These are phyloP conservation scores for Octopus sinensis DNA, from an alignment of 1,140 invertebrate genomes.

Conservation along the genomic window DNA sequence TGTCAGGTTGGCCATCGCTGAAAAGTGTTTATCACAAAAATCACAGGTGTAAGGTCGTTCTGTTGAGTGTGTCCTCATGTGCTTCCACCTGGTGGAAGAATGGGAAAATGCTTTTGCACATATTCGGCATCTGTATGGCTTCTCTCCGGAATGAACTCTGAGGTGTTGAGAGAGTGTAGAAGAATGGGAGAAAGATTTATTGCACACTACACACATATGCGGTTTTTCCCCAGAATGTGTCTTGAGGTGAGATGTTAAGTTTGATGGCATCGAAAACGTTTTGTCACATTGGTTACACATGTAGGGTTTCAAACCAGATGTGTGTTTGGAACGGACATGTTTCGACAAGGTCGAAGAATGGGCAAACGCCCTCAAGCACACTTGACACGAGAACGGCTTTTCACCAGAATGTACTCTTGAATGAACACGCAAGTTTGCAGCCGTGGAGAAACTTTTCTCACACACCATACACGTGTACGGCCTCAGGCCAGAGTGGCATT, in stretches of 20 bases:
- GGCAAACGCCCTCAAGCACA: neutral
- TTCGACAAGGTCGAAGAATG: neutral
- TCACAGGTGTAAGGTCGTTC: neutral
- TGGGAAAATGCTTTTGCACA: neutral
- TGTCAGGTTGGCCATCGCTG: neutral
- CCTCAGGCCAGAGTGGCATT: neutral
- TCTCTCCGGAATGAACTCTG: neutral
- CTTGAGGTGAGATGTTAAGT: neutral
- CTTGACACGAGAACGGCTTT: neutral
- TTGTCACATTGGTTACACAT: neutral
- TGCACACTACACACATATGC: neutral
- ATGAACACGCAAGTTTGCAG: neutral
- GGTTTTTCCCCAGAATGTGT: conserved; percentile 10
- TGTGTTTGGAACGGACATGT: neutral
- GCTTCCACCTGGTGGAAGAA: neutral
- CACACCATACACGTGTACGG: neutral
- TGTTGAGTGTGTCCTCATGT: neutral
- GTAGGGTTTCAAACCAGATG: neutral
- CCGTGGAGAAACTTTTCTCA: neutral
- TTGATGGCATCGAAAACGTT: neutral
- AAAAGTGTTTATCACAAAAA: neutral
- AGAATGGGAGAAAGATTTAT: neutral
- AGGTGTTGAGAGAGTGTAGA: neutral
- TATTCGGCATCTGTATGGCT: neutral
- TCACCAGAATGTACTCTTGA: neutral